Conservation (phyloP, 2,113 vertebrate species). For the Urocolius indicus region DNA sequence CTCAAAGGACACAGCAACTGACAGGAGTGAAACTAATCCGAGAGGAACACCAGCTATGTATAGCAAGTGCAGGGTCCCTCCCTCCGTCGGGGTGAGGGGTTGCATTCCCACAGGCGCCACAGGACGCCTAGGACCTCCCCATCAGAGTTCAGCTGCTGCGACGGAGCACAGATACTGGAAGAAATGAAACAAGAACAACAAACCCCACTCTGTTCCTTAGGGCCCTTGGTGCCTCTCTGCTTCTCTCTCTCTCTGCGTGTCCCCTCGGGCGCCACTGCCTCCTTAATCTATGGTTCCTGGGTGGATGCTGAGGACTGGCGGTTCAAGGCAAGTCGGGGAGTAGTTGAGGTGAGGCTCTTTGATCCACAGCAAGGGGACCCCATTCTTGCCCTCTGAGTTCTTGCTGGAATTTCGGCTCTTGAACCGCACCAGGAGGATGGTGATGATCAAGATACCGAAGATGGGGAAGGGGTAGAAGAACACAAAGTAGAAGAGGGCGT, state of each 20-base stretch:
- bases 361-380: conserved; percentile 97
- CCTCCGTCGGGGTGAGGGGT: neutral
- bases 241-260: neutral
- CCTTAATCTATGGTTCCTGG: conserved; percentile 94
- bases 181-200: conserved; percentile 48
- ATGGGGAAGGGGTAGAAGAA: conserved; percentile 99
- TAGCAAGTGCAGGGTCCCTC: conserved; percentile 21
- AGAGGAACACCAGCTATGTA: conserved; percentile 47
- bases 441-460: conserved; percentile 94
- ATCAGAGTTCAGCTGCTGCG: neutral
- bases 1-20: conserved; percentile 28
- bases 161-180: conserved; percentile 7
- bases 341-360: conserved; percentile 98
- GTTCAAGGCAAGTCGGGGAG: conserved; percentile 96
- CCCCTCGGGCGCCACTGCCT: neutral
- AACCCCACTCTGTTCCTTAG: conserved; percentile 27
- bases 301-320: conserved; percentile 95
- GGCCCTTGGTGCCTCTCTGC: neutral
- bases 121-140: neutral
- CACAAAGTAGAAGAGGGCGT: conserved; percentile 96
- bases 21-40: neutral
- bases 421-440: conserved; percentile 93
- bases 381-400: conserved; percentile 95
- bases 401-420: conserved; percentile 91
- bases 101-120: neutral